These are phyloP conservation scores for Alethe diademata DNA, from an alignment of 2,113 vertebrate genomes.

Conservation along the genomic window DNA sequence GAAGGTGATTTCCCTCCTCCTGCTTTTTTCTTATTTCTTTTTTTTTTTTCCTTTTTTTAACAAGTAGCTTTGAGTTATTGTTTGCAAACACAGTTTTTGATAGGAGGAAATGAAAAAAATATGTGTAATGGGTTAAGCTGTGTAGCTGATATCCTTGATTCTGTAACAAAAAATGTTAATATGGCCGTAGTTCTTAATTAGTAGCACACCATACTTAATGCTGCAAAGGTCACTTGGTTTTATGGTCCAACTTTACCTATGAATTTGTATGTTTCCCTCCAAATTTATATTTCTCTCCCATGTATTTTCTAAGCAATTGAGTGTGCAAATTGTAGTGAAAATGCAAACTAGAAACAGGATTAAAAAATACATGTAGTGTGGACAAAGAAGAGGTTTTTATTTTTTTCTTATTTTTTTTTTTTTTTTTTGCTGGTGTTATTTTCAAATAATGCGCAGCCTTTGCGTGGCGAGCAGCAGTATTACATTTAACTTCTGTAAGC, in stretches of 20 bases:
- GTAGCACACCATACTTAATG: neutral
- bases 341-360: neutral
- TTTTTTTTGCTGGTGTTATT: neutral
- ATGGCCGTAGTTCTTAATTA: neutral
- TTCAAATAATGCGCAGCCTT: constrained; percentile 13
- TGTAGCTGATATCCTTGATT: constrained; percentile 19
- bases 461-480: constrained; percentile 42
- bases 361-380: neutral
- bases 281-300: neutral
- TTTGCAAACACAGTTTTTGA: constrained; percentile 18
- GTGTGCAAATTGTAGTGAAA: neutral
- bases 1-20: neutral
- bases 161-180: constrained; percentile 21
- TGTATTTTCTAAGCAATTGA: neutral
- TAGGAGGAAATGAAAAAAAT: constrained; percentile 36
- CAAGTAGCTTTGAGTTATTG: neutral
- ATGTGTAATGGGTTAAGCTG: neutral
- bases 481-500: constrained; percentile 51
- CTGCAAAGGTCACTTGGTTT: constrained; percentile 56
- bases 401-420: neutral
- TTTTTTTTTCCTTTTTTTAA: neutral
- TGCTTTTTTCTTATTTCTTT: too few species aligned
- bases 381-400: neutral
- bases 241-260: neutral
- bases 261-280: constrained; percentile 3